Base-by-base conservation (phyloP, 2,888 invertebrate genomes). In the Villa cingulata region DNA sequence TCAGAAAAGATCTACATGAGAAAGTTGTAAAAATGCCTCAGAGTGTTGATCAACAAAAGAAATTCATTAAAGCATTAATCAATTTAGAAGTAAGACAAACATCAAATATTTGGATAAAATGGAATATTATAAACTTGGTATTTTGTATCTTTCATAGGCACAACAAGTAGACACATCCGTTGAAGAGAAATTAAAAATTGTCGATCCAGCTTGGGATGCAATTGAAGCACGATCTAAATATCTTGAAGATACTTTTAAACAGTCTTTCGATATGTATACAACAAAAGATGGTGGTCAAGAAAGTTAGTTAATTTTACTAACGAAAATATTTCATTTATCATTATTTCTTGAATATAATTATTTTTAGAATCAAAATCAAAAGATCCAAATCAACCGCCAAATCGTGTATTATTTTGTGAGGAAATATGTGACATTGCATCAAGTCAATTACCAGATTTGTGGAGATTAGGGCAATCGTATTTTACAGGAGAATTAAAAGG, bases 121-220 rank as follows among this genome's bases (percentile, higher is more conserved):
- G 12, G 17, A 16, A 14, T 17, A 27, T 14, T n/a, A 5, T 38
- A 14, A 27, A 2, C 27, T 29, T 38, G n/a, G 5, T 12, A 29
- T 10, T 18, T 34, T 40, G 5, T 16, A 3, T 16, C 12, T 15
- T 39, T 39, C 2, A 38, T 38, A 39, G 20, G 19, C 63, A 2
- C 68, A 68, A 49, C 69, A 69, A 57, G 59, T 59, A 16, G 66
- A 65, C 14, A 62, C 59, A 1, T 45, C 56, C 0, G 55, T 62
- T 20, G 59, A 60, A 12, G 63, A 68, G 74, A 63, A 63, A 7
- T 32, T 65, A 23, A 61, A 61, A 2, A 63, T 63, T 5, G 87
- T 86, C 9, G 96, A 98, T 70, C 92, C 96, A 2, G 96, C 95
- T 0, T 97, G 97, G 97, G 86, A 89, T 54, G 95, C 94, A 4